phyloP scores from a whole-genome alignment of 1,140 invertebrate genomes.

The Drosophila prosaltans region DNA sequence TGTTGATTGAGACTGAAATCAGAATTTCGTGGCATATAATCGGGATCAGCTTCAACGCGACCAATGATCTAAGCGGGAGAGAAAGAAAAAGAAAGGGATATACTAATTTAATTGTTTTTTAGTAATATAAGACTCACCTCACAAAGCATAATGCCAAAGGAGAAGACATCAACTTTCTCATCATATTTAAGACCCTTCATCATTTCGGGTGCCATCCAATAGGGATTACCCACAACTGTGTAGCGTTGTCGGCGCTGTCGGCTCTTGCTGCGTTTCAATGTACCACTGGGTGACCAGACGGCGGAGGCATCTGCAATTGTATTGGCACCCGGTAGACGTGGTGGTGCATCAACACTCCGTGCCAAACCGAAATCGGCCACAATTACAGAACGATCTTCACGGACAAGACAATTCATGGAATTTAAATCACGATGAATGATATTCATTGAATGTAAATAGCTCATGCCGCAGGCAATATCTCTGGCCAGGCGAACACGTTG shows the following conservation, averaged over 20 bases:
- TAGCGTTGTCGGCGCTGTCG: slow-evolving; percentile 84
- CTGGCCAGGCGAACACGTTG: slow-evolving; percentile 92
- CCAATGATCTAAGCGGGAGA: slow-evolving; percentile 90
- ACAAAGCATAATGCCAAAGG: slow-evolving; percentile 97
- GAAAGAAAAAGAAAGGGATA: not conserved
- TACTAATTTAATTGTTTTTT: not conserved
- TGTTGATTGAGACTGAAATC: slow-evolving; percentile 96
- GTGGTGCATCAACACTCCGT: slow-evolving; percentile 90
- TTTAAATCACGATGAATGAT: slow-evolving; percentile 98
- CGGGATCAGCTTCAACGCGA: slow-evolving; percentile 95
- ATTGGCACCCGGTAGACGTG: slow-evolving; percentile 49
- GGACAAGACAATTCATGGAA: slow-evolving; percentile 97
- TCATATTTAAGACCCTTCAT: slow-evolving; percentile 98
- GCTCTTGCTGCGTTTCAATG: slow-evolving; percentile 82
- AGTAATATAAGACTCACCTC: slow-evolving; percentile 87
- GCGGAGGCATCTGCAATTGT: slow-evolving; percentile 13
- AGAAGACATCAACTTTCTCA: slow-evolving; percentile 98
- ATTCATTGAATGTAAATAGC: slow-evolving; percentile 96
- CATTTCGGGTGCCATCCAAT: slow-evolving; percentile 99
- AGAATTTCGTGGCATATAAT: slow-evolving; percentile 93
- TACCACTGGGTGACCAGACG: slow-evolving; percentile 82
- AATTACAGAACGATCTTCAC: slow-evolving; percentile 94
- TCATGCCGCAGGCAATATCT: slow-evolving; percentile 96
- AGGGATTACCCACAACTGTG: slow-evolving; percentile 95
- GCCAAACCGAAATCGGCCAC: slow-evolving; percentile 98